Conservation (phyloP, 2,797 vertebrate species). For the Chaunax sp. region DNA sequence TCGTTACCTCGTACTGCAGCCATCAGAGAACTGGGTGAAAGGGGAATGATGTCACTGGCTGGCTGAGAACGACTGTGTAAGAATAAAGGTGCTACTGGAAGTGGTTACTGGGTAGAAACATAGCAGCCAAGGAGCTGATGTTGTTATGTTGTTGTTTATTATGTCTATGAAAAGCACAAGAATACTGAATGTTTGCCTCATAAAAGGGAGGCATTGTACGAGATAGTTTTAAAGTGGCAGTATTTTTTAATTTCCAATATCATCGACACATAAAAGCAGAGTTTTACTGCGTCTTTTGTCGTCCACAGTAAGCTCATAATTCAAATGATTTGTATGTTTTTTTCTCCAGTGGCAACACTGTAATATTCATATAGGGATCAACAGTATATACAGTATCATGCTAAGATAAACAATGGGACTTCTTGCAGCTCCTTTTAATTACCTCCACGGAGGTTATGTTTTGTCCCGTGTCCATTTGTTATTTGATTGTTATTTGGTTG, state of each 20-base stretch:
- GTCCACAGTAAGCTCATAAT: neutral
- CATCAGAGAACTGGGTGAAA: slow-evolving; percentile 77
- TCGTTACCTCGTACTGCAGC: slow-evolving; percentile 75
- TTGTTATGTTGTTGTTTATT: neutral
- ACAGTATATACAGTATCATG: too few species aligned
- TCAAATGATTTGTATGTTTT: neutral
- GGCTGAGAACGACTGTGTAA: slow-evolving; percentile 39
- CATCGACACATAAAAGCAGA: too few species aligned
- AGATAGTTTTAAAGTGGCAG: neutral
- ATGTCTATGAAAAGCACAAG: neutral
- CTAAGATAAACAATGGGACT: too few species aligned
- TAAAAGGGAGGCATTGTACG: neutral
- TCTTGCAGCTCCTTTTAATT: too few species aligned
- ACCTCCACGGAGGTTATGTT: too few species aligned
- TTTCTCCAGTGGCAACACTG: neutral
- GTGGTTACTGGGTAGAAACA: slow-evolving; percentile 49
- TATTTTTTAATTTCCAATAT: neutral
- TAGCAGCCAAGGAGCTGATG: neutral
- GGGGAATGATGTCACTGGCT: slow-evolving; percentile 80
- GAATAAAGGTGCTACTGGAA: slow-evolving; percentile 29
- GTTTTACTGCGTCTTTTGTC: too few species aligned
- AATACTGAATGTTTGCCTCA: too few species aligned
- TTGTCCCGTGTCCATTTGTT: too few species aligned
- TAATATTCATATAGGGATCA: too few species aligned
- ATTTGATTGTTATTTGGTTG: too few species aligned